These are phyloP conservation scores for Scytalopus superciliaris DNA, from an alignment of 2,113 vertebrate genomes.

Conservation along the genomic window DNA sequence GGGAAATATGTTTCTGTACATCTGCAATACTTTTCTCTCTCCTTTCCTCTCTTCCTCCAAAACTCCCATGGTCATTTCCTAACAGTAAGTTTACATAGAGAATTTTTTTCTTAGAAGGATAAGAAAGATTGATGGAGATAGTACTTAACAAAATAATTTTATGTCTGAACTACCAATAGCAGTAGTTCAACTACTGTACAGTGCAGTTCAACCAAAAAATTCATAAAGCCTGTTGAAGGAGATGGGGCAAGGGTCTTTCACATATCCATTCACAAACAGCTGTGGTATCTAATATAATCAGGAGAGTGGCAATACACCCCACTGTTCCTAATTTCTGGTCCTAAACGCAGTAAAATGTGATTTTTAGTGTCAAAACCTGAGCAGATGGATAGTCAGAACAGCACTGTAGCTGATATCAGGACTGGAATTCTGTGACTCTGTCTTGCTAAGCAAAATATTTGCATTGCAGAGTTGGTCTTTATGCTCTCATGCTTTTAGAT, in stretches of 20 bases:
- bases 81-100: not conserved
- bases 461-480: not conserved
- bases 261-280: not conserved
- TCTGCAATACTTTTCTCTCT: not conserved
- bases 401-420: not conserved
- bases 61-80: not conserved
- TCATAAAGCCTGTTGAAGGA: not conserved
- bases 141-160: not conserved
- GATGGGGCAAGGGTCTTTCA: not conserved
- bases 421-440: not conserved
- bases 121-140: not conserved
- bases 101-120: not conserved
- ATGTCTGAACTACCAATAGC: not conserved
- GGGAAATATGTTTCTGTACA: not conserved
- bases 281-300: not conserved
- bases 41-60: not conserved
- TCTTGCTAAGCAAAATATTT: not conserved
- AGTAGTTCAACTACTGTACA: not conserved
- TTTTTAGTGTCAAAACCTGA: not conserved
- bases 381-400: not conserved
- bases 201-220: not conserved
- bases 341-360: not conserved
- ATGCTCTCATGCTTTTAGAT: not conserved
- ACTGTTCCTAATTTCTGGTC: not conserved
- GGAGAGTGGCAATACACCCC: not conserved